These are phyloP conservation scores for Spisula solida DNA, from an alignment of 2,888 invertebrate genomes.

Conservation along the genomic window DNA sequence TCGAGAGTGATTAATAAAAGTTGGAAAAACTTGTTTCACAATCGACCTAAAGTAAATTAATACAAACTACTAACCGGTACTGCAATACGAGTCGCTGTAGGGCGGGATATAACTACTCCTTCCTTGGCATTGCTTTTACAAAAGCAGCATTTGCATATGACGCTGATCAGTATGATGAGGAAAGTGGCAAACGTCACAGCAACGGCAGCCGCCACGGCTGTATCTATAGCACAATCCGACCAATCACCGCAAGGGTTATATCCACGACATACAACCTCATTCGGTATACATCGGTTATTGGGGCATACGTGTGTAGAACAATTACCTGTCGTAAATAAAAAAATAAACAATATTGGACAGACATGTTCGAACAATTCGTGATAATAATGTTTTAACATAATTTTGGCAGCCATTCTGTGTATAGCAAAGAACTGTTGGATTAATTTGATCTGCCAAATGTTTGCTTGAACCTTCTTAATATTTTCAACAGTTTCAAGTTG, in stretches of 20 bases:
- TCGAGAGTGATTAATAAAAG: too few relatives aligned
- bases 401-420: too few relatives aligned
- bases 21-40: too few relatives aligned
- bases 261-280: not conserved
- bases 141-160: not conserved
- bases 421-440: too few relatives aligned
- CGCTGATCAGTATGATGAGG: not conserved
- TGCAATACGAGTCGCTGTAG: not conserved
- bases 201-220: not conserved
- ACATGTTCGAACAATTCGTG: too few relatives aligned
- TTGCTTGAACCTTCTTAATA: too few relatives aligned
- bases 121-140: not conserved
- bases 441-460: too few relatives aligned
- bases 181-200: not conserved
- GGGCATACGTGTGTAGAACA: not conserved
- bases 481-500: too few relatives aligned
- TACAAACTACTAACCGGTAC: not conserved
- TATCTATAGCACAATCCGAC: not conserved
- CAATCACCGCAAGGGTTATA: slow-evolving; percentile 19
- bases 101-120: not conserved
- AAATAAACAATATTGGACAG: too few relatives aligned
- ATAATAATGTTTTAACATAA: too few relatives aligned
- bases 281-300: slow-evolving; percentile 14
- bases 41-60: too few relatives aligned
- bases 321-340: not conserved